Conservation (phyloP, 2,888 invertebrate genomes). For the Argyresthia albistria region DNA sequence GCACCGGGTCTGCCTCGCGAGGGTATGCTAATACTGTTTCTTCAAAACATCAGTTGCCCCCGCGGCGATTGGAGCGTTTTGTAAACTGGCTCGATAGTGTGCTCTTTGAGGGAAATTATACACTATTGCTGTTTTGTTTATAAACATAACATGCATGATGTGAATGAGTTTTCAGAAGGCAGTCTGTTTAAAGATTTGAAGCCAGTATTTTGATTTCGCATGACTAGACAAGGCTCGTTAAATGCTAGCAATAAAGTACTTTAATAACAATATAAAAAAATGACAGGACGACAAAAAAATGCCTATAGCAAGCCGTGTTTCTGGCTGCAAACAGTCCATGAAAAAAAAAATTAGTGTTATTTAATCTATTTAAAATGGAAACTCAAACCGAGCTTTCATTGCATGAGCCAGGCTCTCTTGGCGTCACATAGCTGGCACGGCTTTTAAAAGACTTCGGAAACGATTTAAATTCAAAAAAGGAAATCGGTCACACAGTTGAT, state of each 20-base stretch:
- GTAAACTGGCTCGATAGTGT: no score
- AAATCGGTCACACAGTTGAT: constrained; percentile 66
- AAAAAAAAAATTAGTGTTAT: no score
- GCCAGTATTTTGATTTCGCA: background rate
- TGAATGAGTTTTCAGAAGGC: background rate
- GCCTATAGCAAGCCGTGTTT: no score
- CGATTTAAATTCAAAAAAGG: constrained; percentile 64
- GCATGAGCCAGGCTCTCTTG: background rate
- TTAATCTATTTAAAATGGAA: background rate
- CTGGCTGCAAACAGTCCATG: no score
- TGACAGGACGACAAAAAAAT: no score
- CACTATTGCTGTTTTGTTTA: background rate
- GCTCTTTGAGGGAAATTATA: background rate
- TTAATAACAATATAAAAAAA: no score
- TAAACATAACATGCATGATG: background rate
- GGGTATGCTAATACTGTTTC: no score
- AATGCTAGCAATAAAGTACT: no score
- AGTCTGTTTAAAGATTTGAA: background rate
- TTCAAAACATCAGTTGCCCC: no score
- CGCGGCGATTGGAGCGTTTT: no score
- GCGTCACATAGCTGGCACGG: background rate
- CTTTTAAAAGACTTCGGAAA: constrained; percentile 45
- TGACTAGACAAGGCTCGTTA: no score
- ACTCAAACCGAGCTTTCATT: background rate
- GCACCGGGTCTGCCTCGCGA: no score